Base-by-base conservation (phyloP, 2,113 vertebrate genomes). In the Miniopterus natalensis region DNA sequence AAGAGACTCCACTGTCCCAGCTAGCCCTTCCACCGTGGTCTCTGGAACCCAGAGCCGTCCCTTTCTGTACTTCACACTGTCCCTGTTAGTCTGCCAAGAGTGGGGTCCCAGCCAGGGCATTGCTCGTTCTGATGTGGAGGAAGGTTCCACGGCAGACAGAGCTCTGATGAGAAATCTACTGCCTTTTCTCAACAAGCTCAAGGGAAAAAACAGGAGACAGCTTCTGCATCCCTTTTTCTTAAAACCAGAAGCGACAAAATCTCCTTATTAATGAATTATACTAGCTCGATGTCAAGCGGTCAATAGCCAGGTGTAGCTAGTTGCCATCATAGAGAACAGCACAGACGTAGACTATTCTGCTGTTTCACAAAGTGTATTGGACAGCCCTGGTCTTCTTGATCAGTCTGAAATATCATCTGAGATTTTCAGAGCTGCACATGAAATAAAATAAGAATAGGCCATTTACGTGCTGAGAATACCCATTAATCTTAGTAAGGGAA, bases 241-340 rank as follows among this genome's bases (percentile, higher is more conserved):
- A 78, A 68, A n/a, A 65, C 78, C 21, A 61, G 83, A 75, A 86
- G 84, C 57, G 47, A 31, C 25, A 29, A 80, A 8, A 47, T 92
- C 31, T 93, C 89, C 42, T 86, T 59, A n/a, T 80, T 85, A 77
- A 53, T 90, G 90, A 80, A 80, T 92, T 90, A 36, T 36, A 36
- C 74, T 79, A 55, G 40, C n/a, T 73, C 1, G 63, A 47, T 84
- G 55, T 92, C 68, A 85, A 45, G 36, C 42, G 45, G n/a, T 40
- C 12, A 29, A 1, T 74, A 80, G 18, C n/a, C n/a, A 63, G 10
- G 1, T 17, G 27, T 14, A 6, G 49, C 55, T 61, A 25, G 10
- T 65, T 17, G 40, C 47, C 17, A 7, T 70, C 5, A n/a, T 36
- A 31, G 6, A 81, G 31, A 78, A 55, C 36, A 78, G 65, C 8